Base-by-base conservation (phyloP, 1,140 invertebrate genomes). In the Belonocnema kinseyi region DNA sequence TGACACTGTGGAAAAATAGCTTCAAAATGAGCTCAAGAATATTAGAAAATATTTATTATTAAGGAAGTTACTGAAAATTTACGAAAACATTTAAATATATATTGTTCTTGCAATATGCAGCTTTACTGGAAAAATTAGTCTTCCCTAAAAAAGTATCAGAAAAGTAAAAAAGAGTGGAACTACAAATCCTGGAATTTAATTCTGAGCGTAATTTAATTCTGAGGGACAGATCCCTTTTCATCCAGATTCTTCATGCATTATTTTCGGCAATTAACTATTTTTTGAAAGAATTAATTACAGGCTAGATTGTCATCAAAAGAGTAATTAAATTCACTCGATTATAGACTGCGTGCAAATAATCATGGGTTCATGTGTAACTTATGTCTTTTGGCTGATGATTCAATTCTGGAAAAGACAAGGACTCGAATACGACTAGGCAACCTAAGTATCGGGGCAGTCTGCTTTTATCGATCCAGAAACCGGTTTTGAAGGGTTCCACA, bases 401-500 rank as follows among this genome's bases (percentile, higher is more conserved):
- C 61, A 66, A 66, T 66, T 66, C 26, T 46, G 61, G 13, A 66
- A 66, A 66, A 66, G 21, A 13, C 26, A 19, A 61, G 58, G n/a
- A 33, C 16, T 21, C 10, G 61, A 46, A 16, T 40, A 33, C 14
- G 61, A 46, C 14, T 66, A 66, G 61, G 26, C 14, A 14, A 40
- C 61, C 61, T 66, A 66, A 33, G 33, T 33, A 66, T 40, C 26
- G 14, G 14, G 33, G 33, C 61, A 66, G 61, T 40, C 61, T 5
- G 33, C 26, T 46, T 66, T 40, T 66, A 66, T 66, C 61, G 61
- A 66, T 66, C 61, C 21, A 3, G 61, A 66, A 66, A 66, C 61
- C 61, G 61, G 61, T 66, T 66, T 66, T 40, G 33, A 66, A 66
- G 61, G 61, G 61, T 66, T 26, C 61, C 61, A 16, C 33, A 33